A percentile compares a stretch with the other conserved stretches of the same genome.
phyloP scores from a whole-genome alignment of 1,140 invertebrate species.

The Megalonaias nervosa region DNA sequence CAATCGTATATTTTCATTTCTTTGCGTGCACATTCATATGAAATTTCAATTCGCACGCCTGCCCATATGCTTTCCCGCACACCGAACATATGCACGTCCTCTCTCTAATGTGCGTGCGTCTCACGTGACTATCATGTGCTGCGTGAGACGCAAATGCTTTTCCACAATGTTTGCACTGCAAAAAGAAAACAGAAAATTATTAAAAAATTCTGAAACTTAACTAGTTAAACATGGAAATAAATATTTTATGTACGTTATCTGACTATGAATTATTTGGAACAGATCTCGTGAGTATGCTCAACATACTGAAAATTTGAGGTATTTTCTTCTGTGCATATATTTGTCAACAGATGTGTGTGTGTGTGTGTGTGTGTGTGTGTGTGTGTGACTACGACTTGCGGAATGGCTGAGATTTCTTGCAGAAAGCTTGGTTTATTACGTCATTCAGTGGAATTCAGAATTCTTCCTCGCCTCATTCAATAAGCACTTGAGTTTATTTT shows the following conservation, averaged over 20 bases:
- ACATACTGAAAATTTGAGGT: too few species aligned
- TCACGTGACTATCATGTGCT: constrained; percentile 75
- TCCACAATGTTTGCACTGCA: constrained; percentile 72
- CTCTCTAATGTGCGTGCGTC: constrained; percentile 71
- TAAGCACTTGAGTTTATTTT: too few species aligned
- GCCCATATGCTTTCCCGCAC: constrained; percentile 56
- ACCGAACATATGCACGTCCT: constrained; percentile 55
- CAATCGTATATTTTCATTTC: neutral
- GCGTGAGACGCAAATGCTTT: constrained; percentile 75
- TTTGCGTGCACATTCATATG: constrained; percentile 27
- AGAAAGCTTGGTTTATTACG: too few species aligned
- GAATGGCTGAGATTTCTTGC: too few species aligned
- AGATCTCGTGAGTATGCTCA: too few species aligned
- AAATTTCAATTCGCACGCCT: constrained; percentile 33
- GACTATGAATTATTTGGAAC: too few species aligned
- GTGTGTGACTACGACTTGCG: too few species aligned
- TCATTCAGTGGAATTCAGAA: neutral
- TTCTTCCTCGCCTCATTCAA: neutral
- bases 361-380: too few species aligned
- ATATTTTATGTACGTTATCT: too few species aligned
- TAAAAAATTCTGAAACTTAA: neutral
- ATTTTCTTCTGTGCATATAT: too few species aligned
- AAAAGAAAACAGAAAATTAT: constrained; percentile 9
- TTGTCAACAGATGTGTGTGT: too few species aligned
- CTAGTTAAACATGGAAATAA: too few species aligned